Evolutionary conservation across 2,888 invertebrate genomes (phyloP).

Genomic region (Brenthis hecate): DNA sequence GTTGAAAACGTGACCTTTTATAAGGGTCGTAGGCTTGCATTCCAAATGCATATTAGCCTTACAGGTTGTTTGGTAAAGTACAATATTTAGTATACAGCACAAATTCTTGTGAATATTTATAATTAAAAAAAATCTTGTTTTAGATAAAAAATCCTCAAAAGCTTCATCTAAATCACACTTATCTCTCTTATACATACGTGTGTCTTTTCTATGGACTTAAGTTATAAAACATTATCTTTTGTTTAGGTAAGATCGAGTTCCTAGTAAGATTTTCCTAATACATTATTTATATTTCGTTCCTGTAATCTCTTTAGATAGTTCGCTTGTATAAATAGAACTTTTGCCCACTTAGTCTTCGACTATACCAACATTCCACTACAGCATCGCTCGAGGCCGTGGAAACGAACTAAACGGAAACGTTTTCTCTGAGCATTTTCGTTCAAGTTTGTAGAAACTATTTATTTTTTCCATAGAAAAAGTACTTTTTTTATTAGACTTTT

Average conservation of each 20-base stretch:
- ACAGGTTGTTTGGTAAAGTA: too few species aligned
- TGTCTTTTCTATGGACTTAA: neutral
- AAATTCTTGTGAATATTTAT: too few species aligned
- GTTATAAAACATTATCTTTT: conserved; percentile 1
- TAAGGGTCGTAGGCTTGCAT: too few species aligned
- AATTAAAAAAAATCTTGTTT: too few species aligned
- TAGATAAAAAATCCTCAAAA: too few species aligned
- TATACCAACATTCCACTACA: conserved; percentile 17
- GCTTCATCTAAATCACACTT: too few species aligned
- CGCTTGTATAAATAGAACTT: conserved; percentile 3
- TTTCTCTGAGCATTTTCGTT: conserved; percentile 35
- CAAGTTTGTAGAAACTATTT: conserved; percentile 23
- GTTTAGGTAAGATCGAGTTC: neutral
- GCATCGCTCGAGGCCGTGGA: conserved; percentile 30
- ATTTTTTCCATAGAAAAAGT: conserved; percentile 18
- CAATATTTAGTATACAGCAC: too few species aligned
- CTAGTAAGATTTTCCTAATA: conserved; percentile 2
- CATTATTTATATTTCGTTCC: neutral
- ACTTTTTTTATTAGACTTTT: neutral
- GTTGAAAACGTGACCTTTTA: too few species aligned
- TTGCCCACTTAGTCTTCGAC: conserved; percentile 1
- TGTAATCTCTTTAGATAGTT: conserved; percentile 1
- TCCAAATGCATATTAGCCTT: too few species aligned
- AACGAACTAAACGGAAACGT: conserved; percentile 36
- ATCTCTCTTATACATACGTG: too few species aligned